Evolutionary conservation across 2,113 vertebrate genomes (phyloP).

Genomic region (Oriolus oriolus): DNA sequence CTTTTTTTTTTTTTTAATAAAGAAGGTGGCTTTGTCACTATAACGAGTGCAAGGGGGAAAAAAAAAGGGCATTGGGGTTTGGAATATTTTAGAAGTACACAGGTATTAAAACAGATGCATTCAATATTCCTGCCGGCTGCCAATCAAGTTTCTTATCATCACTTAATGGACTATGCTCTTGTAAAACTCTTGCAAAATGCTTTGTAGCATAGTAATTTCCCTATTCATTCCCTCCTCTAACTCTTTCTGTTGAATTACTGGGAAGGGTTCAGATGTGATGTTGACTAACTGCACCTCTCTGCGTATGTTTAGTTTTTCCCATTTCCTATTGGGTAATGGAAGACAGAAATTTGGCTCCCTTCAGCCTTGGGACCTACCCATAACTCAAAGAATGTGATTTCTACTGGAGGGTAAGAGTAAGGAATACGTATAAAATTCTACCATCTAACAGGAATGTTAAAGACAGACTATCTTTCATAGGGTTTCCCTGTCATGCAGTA

Average conservation of each 20-base stretch:
- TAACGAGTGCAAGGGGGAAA: neutral
- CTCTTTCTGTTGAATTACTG: neutral
- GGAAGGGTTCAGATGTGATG: neutral
- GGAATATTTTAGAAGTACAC: neutral
- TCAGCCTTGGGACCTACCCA: neutral
- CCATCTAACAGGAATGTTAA: neutral
- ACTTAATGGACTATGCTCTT: neutral
- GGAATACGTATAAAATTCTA: neutral
- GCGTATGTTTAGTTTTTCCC: neutral
- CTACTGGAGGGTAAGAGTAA: constrained; percentile 16
- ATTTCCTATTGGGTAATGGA: constrained; percentile 18
- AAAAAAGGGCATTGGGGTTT: accelerated
- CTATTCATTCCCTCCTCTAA: neutral
- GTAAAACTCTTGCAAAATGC: neutral
- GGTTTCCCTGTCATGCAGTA: neutral
- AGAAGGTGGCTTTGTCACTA: neutral
- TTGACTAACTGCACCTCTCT: neutral
- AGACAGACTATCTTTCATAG: constrained; percentile 3
- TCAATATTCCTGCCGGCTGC: neutral
- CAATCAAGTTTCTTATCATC: neutral
- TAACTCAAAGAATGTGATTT: constrained; percentile 55
- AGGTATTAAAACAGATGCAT: neutral
- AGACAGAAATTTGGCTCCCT: constrained; percentile 50
- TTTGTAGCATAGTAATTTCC: neutral
- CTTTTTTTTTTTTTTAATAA: neutral